A percentile compares a stretch with the other conserved stretches of the same genome.
phyloP scores from a whole-genome alignment of 2,113 vertebrate genomes.

The Pluvianellus socialis region DNA sequence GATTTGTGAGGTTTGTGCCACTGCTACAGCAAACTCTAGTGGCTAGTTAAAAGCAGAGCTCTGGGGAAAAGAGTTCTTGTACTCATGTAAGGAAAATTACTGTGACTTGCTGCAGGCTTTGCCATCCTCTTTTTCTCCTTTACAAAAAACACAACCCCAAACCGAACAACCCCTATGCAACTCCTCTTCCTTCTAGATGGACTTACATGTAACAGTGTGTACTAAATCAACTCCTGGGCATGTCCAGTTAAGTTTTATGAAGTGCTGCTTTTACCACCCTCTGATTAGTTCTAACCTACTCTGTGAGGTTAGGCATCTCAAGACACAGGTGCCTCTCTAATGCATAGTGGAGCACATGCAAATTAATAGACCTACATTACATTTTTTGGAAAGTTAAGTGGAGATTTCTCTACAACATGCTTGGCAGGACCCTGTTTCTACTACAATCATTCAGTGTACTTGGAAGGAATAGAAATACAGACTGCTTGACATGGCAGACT shows the following conservation, averaged over 20 bases:
- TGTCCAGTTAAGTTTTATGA: neutral
- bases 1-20: neutral
- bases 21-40: slow-evolving; percentile 1
- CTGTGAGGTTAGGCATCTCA: neutral
- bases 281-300: neutral
- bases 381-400: neutral
- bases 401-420: neutral
- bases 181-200: neutral
- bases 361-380: neutral
- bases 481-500: neutral
- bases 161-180: neutral
- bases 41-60: neutral
- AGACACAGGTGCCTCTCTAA: neutral
- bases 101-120: neutral
- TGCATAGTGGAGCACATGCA: neutral
- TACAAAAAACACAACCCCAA: neutral
- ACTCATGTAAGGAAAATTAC: neutral
- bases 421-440: neutral
- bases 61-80: neutral
- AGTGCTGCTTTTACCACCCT: neutral
- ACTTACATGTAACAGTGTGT: neutral
- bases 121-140: neutral
- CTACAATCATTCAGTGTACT: neutral
- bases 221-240: neutral
- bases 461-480: neutral